These are phyloP conservation scores for Pseudomyrmex gracilis DNA, from an alignment of 1,140 invertebrate species.

Conservation along the genomic window DNA sequence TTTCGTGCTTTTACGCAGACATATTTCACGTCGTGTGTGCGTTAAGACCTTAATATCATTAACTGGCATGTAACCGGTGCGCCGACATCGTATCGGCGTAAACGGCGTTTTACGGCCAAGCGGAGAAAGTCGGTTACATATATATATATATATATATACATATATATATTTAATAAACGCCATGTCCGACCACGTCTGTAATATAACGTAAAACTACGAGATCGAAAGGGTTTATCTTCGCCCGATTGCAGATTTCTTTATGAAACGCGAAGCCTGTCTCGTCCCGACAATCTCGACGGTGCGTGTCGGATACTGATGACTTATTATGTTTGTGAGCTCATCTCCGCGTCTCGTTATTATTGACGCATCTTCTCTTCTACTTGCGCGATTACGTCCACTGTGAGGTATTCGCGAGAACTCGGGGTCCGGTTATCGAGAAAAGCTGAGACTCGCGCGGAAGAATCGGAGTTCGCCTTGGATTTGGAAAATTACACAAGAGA, in stretches of 20 bases:
- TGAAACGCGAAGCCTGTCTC: conserved; percentile 7
- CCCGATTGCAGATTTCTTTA: background rate
- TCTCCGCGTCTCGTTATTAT: conserved; percentile 49
- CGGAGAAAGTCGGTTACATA: conserved; percentile 56
- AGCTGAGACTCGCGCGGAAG: background rate
- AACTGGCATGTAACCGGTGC: conserved; percentile 15
- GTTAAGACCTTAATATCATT: conserved; percentile 43
- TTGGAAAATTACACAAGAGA: too few relatives aligned
- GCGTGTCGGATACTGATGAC: conserved; percentile 16
- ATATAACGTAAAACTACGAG: too few relatives aligned
- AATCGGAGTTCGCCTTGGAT: too few relatives aligned
- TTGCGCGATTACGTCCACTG: too few relatives aligned
- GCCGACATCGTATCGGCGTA: conserved; percentile 24
- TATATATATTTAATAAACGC: conserved; percentile 42
- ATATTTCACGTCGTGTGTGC: conserved; percentile 8
- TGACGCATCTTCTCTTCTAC: too few relatives aligned
- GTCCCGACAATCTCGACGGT: conserved; percentile 9
- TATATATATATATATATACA: too few relatives aligned
- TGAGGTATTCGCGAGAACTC: conserved; percentile 20
- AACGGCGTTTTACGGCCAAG: conserved; percentile 36
- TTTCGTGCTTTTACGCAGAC: conserved; percentile 21
- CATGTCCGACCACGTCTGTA: background rate
- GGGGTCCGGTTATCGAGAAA: conserved; percentile 26
- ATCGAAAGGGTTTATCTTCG: too few relatives aligned
- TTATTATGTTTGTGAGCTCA: background rate